Evolutionary conservation across 1,140 invertebrate species (phyloP), one percentile per base, ranked within the genome.

Genomic region (Cataglyphis hispanica): DNA sequence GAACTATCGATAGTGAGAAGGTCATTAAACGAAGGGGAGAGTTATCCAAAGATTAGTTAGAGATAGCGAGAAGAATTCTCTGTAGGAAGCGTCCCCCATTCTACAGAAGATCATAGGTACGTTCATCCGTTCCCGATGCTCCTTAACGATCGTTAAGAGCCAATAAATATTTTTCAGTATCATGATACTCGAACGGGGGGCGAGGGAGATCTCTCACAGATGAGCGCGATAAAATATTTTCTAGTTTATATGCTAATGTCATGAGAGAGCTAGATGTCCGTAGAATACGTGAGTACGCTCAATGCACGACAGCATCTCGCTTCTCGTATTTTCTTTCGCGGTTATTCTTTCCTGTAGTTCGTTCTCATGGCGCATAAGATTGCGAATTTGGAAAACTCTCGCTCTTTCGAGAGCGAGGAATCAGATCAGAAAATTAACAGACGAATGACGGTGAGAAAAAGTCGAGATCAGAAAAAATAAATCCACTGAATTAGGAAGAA

Each of bases 211-310:
- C 19, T 63, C 66, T 87, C 70, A 31, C 31, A 27, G 19, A 25
- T 10, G 53, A 60, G 27, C 53, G 81, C 67, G 61, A 85, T 90
- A 90, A 91, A 91, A 91, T 61, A 87, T 85, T 88, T 88, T 91
- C 80, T 85, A 86, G 86, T 91, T 89, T 89, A 86, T 86, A 91
- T 89, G 80, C 84, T 89, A 91, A 89, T 91, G 75, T 83, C 78
- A 64, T 7, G 37, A 31, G 22, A 67, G n/a, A 69, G 37, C 56
- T 83, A 87, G 87, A 75, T 72, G 40, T 22, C n/a, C 67, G 16
- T 60, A 61, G 13, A 75, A 53, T 56, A 34, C 25, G 69, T 34
- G 74, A 43, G 22, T 25, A n/a, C n/a, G n/a, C 25, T 46, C 46
- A 63, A 22, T 53, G 16, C 56, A 2, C 43, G 27, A 69, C 31